Evolutionary conservation across 1,140 invertebrate species (phyloP).

Genomic region (Ooceraea biroi): DNA sequence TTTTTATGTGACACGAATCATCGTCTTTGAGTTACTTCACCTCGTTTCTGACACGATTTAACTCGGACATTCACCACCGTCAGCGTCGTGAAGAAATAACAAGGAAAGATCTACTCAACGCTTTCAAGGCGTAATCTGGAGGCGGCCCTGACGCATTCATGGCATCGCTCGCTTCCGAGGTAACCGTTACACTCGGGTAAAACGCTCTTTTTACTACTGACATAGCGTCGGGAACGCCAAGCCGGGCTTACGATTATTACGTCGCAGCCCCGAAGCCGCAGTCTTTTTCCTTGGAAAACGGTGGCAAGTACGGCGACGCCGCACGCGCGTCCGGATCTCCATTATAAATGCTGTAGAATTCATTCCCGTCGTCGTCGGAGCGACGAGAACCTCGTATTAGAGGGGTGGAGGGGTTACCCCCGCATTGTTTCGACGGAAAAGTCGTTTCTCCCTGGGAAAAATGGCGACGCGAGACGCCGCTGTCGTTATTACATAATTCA

Average conservation of each 20-base stretch:
- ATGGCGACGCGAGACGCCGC: slow-evolving; percentile 14
- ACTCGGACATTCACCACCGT: slow-evolving; percentile 23
- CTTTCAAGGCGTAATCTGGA: slow-evolving; percentile 47
- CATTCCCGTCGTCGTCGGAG: slow-evolving; percentile 40
- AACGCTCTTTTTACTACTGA: slow-evolving; percentile 67
- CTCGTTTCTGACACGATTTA: slow-evolving; percentile 40
- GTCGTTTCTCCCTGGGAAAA: slow-evolving; percentile 41
- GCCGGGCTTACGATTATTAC: slow-evolving; percentile 68
- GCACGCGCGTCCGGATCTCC: slow-evolving; percentile 48
- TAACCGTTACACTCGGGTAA: slow-evolving; percentile 61
- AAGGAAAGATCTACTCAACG: slow-evolving; percentile 52
- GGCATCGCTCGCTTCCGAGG: slow-evolving; percentile 30
- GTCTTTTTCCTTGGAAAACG: slow-evolving; percentile 39
- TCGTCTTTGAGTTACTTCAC: slow-evolving; percentile 14
- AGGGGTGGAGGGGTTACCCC: background rate
- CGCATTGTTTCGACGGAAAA: slow-evolving; percentile 53
- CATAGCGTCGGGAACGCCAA: slow-evolving; percentile 43
- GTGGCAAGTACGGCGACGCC: background rate
- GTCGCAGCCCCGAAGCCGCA: slow-evolving; percentile 11
- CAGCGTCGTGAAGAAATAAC: slow-evolving; percentile 39
- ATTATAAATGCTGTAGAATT: slow-evolving; percentile 66
- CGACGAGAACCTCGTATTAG: slow-evolving; percentile 33
- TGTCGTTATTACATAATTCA: slow-evolving; percentile 57
- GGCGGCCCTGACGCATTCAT: slow-evolving; percentile 38
- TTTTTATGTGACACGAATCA: slow-evolving; percentile 14